Conservation (phyloP, 2,797 vertebrate genomes). For the Smutsia temminckii region DNA sequence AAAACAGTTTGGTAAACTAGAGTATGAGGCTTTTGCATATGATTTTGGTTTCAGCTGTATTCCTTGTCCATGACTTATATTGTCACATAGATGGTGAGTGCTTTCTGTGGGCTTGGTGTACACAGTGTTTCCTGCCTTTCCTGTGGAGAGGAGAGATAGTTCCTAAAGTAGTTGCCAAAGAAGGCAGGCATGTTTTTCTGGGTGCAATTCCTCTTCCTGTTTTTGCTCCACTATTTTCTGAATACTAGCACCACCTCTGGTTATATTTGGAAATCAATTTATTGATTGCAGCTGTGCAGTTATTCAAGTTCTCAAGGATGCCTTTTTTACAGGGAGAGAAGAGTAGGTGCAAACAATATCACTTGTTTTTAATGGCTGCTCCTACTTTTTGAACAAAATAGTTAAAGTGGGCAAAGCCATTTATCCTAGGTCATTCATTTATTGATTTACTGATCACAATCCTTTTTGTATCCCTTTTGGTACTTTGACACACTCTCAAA, state of each 20-base stretch:
- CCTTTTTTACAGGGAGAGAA: not conserved
- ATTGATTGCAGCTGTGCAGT: not conserved
- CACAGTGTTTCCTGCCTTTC: not conserved
- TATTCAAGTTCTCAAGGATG: slow-evolving; percentile 10
- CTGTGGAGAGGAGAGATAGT: not conserved
- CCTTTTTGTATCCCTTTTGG: not conserved
- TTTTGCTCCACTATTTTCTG: not conserved
- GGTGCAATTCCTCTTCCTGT: not conserved
- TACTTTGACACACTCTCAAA: slow-evolving; percentile 47
- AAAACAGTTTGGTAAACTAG: not conserved
- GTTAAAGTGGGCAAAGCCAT: not conserved
- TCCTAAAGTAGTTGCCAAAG: not conserved
- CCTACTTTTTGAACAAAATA: slow-evolving; percentile 28
- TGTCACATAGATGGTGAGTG: not conserved
- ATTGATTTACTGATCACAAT: slow-evolving; percentile 50
- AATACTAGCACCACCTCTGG: not conserved
- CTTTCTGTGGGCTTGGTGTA: not conserved
- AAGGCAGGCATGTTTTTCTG: not conserved
- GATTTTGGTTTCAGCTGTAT: not conserved
- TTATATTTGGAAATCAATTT: slow-evolving; percentile 58
- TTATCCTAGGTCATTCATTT: slow-evolving; percentile 5
- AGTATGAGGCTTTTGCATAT: not conserved
- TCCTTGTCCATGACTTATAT: not conserved
- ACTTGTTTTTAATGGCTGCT: slow-evolving; percentile 13
- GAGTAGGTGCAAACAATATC: not conserved